These are phyloP conservation scores for Hetaerina titia DNA, from an alignment of 2,888 invertebrate genomes.

Conservation along the genomic window DNA sequence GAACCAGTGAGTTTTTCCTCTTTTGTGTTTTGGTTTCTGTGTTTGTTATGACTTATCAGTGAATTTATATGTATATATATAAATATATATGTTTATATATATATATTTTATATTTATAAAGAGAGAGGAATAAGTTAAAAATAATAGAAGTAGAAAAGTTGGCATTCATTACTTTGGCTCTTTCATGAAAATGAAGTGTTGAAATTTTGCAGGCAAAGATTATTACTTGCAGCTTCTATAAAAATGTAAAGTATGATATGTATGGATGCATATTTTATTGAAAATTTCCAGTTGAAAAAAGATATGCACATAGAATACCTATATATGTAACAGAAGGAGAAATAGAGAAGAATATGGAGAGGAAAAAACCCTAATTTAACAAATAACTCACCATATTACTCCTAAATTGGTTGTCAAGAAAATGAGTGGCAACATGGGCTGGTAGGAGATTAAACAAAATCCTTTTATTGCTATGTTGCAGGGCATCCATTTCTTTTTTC, in stretches of 20 bases:
- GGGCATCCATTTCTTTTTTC: constrained; percentile 94
- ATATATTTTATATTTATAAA: no score
- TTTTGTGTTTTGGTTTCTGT: no score
- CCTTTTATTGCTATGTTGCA: constrained; percentile 92
- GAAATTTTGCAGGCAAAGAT: neutral
- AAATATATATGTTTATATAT: no score
- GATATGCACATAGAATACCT: neutral
- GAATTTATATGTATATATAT: no score
- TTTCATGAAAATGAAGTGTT: neutral
- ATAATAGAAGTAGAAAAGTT: neutral
- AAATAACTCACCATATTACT: constrained; percentile 87
- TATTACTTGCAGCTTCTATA: neutral
- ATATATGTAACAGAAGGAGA: neutral
- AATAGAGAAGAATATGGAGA: neutral
- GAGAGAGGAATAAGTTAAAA: neutral
- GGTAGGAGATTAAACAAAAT: constrained; percentile 94
- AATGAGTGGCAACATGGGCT: constrained; percentile 94
- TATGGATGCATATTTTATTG: neutral
- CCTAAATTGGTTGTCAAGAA: constrained; percentile 92
- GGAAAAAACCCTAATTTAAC: constrained; percentile 67
- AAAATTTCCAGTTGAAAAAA: neutral
- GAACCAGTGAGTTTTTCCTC: no score
- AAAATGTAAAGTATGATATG: neutral
- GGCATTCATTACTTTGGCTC: neutral
- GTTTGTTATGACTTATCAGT: no score